Percentiles rank a stretch among this genome's conserved stretches.
Evolutionary conservation across 1,140 invertebrate genomes (phyloP).

Genomic region (Muscidifurax raptorellus): DNA sequence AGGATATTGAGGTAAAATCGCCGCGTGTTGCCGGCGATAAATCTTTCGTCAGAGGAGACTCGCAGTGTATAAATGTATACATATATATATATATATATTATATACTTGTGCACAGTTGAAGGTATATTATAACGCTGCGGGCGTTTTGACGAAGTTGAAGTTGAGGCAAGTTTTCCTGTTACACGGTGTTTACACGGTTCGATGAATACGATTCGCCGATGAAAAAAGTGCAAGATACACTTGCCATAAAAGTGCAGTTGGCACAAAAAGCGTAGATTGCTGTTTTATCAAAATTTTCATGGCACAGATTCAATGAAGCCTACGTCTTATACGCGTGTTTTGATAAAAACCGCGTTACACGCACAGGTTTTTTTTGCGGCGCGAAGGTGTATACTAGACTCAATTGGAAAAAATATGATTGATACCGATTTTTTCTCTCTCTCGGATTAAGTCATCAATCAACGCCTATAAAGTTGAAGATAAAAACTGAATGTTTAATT

Average conservation of each 20-base stretch:
- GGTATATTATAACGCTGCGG: neutral
- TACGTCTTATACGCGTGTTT: too few relatives aligned
- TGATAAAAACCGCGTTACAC: too few relatives aligned
- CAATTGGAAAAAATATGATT: too few relatives aligned
- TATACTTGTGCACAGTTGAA: neutral
- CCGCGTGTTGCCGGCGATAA: slow-evolving; percentile 27
- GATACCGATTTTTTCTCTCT: neutral
- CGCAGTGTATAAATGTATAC: neutral
- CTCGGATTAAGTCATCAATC: neutral
- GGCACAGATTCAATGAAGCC: too few relatives aligned
- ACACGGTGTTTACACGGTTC: neutral
- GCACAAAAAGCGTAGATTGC: too few relatives aligned
- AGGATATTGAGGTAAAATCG: slow-evolving; percentile 10
- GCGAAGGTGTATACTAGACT: too few relatives aligned
- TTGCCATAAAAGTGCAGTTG: too few relatives aligned
- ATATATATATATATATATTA: neutral
- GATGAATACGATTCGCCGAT: neutral
- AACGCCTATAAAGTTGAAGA: neutral
- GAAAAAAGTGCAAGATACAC: too few relatives aligned
- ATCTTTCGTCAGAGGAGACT: neutral
- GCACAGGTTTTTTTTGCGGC: too few relatives aligned
- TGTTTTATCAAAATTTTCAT: too few relatives aligned
- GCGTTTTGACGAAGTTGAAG: too few relatives aligned
- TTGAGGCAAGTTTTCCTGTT: too few relatives aligned
- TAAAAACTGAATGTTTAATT: neutral